phyloP scores from a whole-genome alignment of 2,888 invertebrate genomes.

The Busseola fusca region DNA sequence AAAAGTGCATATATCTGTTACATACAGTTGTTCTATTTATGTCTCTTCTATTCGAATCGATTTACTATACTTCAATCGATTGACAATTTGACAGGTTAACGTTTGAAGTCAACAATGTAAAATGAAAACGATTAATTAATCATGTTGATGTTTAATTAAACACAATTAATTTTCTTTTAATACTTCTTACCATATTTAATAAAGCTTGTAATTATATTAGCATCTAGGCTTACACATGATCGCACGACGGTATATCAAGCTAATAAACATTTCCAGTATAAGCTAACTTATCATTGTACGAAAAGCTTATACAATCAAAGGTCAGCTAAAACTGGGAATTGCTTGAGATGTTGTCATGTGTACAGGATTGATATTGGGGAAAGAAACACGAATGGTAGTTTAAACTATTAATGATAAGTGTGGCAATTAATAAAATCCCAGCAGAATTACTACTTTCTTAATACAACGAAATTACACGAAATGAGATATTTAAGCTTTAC shows the following conservation, averaged over 20 bases:
- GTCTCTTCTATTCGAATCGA: slow-evolving; percentile 17
- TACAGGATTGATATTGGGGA: too few relatives aligned
- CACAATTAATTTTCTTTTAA: neutral
- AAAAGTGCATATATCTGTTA: slow-evolving; percentile 68
- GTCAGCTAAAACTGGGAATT: neutral
- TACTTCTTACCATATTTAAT: neutral
- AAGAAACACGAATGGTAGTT: neutral
- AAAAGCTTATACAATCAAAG: too few relatives aligned
- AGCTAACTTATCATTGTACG: too few relatives aligned
- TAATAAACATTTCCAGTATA: too few relatives aligned
- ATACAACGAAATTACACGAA: neutral
- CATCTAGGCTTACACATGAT: too few relatives aligned
- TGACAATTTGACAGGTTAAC: slow-evolving; percentile 48
- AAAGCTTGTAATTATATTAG: neutral
- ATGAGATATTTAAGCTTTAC: too few relatives aligned
- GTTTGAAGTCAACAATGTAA: slow-evolving; percentile 29
- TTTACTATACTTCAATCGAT: slow-evolving; percentile 39
- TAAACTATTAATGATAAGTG: neutral
- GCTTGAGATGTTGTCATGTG: too few relatives aligned
- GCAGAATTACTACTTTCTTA: neutral
- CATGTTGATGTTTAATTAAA: neutral
- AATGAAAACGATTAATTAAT: slow-evolving; percentile 23
- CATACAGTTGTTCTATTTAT: slow-evolving; percentile 58
- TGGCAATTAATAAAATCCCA: neutral
- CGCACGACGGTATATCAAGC: too few relatives aligned